A percentile compares a stretch with the other conserved stretches of the same genome.
These are phyloP conservation scores for Psittacula echo DNA, from an alignment of 2,797 vertebrate genomes.

Conservation along the genomic window DNA sequence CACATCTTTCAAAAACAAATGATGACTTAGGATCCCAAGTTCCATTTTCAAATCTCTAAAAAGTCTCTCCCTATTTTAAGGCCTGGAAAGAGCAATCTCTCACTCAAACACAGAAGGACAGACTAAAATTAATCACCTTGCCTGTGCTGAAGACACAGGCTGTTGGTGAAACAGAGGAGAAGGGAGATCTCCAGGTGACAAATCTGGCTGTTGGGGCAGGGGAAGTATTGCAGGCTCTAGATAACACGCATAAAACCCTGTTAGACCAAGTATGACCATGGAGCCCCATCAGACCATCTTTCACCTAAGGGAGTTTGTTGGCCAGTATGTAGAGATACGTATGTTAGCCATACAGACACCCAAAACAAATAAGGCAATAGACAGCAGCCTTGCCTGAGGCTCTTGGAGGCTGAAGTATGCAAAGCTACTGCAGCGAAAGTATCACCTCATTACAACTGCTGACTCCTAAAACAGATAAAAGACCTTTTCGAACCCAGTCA, in stretches of 20 bases:
- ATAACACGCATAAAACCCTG: neutral
- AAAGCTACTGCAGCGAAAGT: neutral
- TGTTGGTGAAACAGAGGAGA: neutral
- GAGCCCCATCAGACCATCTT: neutral
- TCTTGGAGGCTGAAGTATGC: neutral
- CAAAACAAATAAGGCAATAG: neutral
- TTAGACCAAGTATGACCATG: neutral
- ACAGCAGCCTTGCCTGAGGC: neutral
- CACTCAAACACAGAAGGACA: neutral
- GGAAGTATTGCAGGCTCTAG: neutral
- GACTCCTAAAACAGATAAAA: neutral
- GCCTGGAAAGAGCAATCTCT: neutral
- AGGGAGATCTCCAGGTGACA: neutral
- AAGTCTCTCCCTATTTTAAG: constrained; percentile 33
- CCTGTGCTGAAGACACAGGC: neutral
- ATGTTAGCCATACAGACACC: neutral
- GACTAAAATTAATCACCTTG: neutral
- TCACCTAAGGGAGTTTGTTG: neutral
- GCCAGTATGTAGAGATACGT: neutral
- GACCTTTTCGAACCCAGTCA: neutral
- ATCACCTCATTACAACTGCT: neutral
- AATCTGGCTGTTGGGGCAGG: neutral
- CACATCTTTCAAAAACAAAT: constrained; percentile 1
- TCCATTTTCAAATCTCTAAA: constrained; percentile 16
- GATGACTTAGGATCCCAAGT: neutral